Base-by-base conservation (phyloP, 2,113 vertebrate species). In the Sorex fumeus region DNA sequence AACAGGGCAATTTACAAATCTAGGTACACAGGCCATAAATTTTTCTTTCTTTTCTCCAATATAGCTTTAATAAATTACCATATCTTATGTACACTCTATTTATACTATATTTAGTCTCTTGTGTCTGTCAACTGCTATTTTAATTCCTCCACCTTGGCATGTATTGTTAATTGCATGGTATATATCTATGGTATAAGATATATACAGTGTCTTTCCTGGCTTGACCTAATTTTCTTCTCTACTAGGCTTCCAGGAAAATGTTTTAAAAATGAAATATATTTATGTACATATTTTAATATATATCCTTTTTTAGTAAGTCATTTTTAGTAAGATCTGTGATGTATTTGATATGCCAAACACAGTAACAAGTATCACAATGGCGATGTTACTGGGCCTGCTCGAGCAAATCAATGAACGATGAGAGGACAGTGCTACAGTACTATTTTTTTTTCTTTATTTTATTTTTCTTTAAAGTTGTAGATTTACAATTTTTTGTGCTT, bases 211-310 rank as follows among this genome's bases (percentile, higher is more conserved):
- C 6, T n/a, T 82, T 86, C 66, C 27, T 66, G 8, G 77, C 23
- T 83, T 30, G 82, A 64, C 1, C 28, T 72, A 43, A 16, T 11
- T 72, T 60, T 67, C 32, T 87, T 78, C 28, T 78, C 25, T 66
- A 43, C 50, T 47, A 11, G 82, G 64, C 32, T 87, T 12, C 28
- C 28, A n/a, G 30, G 2, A 18, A 0, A 53, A 6, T 77, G 50
- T 64, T 87, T 93, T 70, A 70, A 50, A 91, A 71, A 25, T 76
- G 11, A 69, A 67, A 77, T 28, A 10, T 69, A 75, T 67, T 85
- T 80, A 60, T 50, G 36, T 13, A 69, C 16, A 19, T 69, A 71
- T n/a, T 1, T 60, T n/a, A 69, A 47, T 47, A 28, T 47, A 11
- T 53, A 53, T 15, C 11, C 16, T 53, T 53, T n/a, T n/a, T n/a